phyloP scores from a whole-genome alignment of 2,888 invertebrate genomes.

The Plagodis dolabraria region DNA sequence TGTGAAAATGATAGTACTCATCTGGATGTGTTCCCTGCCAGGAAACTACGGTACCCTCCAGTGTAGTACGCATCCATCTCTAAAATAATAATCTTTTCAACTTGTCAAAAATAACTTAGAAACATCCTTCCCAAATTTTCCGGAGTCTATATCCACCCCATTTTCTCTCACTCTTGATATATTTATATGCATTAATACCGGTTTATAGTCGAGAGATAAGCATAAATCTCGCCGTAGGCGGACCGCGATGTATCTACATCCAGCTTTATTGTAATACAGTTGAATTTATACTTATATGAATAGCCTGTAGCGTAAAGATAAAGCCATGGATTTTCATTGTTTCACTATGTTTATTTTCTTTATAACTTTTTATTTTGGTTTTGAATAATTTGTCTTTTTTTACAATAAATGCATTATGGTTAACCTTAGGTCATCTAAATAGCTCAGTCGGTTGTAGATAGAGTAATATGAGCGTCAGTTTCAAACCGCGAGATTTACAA shows the following conservation, averaged over 20 bases:
- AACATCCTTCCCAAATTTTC: constrained; percentile 17
- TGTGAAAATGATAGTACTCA: too few relatives aligned
- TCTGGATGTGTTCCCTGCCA: too few relatives aligned
- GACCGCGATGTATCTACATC: constrained; percentile 64
- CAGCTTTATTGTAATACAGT: constrained; percentile 68
- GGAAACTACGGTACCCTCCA: too few relatives aligned
- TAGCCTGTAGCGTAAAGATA: constrained; percentile 53
- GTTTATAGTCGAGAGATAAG: constrained; percentile 74
- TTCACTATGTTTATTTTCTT: constrained; percentile 32
- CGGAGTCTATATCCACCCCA: constrained; percentile 40
- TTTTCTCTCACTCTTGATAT: constrained; percentile 63
- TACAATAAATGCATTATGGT: background rate
- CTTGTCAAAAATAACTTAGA: background rate
- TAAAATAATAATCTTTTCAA: background rate
- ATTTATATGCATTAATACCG: constrained; percentile 78
- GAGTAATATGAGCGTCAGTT: too few relatives aligned
- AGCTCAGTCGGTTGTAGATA: too few relatives aligned
- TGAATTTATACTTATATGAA: constrained; percentile 63
- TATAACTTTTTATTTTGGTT: constrained; percentile 3
- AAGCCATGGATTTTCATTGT: constrained; percentile 45
- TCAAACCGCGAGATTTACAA: too few relatives aligned
- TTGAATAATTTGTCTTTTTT: background rate
- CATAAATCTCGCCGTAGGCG: constrained; percentile 69
- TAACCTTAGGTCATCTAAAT: background rate
- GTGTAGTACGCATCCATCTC: too few relatives aligned